Base-by-base conservation (phyloP, 2,113 vertebrate genomes). In the Campylorhamphus procurvoides region DNA sequence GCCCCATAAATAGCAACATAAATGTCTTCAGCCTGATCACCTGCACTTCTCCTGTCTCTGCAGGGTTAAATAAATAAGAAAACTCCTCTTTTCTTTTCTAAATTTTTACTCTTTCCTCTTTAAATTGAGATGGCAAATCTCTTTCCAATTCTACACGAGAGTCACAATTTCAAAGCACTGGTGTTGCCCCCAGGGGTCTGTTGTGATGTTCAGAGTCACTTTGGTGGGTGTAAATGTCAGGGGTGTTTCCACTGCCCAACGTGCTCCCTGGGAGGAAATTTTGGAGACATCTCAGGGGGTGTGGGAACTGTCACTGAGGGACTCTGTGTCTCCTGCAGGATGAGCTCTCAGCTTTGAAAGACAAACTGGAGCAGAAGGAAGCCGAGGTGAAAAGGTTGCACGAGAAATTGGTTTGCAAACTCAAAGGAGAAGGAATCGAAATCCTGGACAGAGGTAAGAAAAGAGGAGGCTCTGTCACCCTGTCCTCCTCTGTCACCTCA, bases 281-380 rank as follows among this genome's bases (percentile, higher is more conserved):
- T 75, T 42, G 63, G 67, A 23, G 59, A 19, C 6, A 14, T 46
- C 75, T 96, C 40, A 35, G 24, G 12, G 53, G 73, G 2, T 49
- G 47, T 73, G 23, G 71, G 62, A 71, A 60, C 58, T 84, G 71
- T 75, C 68, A 63, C 66, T 87, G 68, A 92, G 66, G 75, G 60
- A 28, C 55, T 72, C 23, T 92, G 19, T 89, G 22, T 89, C 87
- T 93, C 29, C 89, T 68, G 8, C 97, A 99, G 99, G 99, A 99
- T 82, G 99, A 99, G 77, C 95, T 99, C n/a, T 90, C 95, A 49
- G 93, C 97, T 64, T 96, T 99, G 96, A 99, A 98, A 97, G 98
- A 98, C 87, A 98, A 99, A 85, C 97, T 99, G 83, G 99, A 99
- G 94, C 98, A 98, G 94, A 99, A 98, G 93, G 99, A 99, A 79